These are phyloP conservation scores for Urocyon cinereoargenteus DNA, from an alignment of 2,797 vertebrate genomes.

Conservation along the genomic window DNA sequence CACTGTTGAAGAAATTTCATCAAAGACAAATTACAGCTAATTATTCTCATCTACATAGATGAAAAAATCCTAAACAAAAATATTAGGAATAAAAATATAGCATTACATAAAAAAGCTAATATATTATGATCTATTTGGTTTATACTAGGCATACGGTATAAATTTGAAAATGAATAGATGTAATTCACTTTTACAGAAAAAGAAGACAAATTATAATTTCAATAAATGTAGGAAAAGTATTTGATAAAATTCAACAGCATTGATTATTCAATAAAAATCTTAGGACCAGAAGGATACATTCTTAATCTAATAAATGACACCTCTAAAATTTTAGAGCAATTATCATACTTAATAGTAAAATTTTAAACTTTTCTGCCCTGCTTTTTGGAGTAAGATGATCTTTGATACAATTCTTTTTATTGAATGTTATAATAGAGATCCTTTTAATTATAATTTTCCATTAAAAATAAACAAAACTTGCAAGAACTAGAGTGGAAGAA, in stretches of 20 bases:
- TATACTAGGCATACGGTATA: neutral
- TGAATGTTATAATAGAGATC: neutral
- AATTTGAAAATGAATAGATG: neutral
- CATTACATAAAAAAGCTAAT: neutral
- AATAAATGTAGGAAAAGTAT: neutral
- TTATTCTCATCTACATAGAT: neutral
- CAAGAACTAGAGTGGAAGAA: neutral
- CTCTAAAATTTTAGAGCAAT: neutral
- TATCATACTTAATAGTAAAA: slow-evolving; percentile 11
- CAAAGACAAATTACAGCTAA: no score
- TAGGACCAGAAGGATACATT: neutral
- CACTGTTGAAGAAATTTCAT: neutral
- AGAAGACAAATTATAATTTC: neutral
- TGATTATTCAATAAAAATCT: neutral
- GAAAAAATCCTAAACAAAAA: neutral
- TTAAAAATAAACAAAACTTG: neutral
- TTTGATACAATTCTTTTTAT: neutral
- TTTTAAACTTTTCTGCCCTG: neutral
- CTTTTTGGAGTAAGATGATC: neutral
- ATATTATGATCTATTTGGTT: neutral
- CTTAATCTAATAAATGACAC: neutral
- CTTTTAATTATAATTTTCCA: neutral
- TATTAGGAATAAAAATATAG: neutral
- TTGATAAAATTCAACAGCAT: neutral
- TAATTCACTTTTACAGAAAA: neutral